These are phyloP conservation scores for Spisula subtruncata DNA, from an alignment of 2,888 invertebrate species.

Conservation along the genomic window DNA sequence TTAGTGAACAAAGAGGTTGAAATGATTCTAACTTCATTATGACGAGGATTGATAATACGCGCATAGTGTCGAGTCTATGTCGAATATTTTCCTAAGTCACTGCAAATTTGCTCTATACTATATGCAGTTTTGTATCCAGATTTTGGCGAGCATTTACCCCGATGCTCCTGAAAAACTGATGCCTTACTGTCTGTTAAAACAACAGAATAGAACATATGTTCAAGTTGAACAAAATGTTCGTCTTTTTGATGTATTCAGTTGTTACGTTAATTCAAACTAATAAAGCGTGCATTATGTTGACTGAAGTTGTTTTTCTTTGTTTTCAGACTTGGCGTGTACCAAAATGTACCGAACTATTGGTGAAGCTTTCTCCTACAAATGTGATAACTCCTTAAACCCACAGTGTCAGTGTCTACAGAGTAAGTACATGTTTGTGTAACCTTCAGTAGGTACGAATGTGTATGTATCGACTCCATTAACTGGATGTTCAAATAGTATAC, in stretches of 20 bases:
- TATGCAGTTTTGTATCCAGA: background rate
- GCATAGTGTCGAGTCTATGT: too few species aligned
- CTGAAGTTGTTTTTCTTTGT: background rate
- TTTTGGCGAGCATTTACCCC: background rate
- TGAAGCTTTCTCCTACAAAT: background rate
- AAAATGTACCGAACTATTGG: conserved; percentile 33
- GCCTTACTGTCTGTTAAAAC: background rate
- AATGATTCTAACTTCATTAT: too few species aligned
- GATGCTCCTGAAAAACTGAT: background rate
- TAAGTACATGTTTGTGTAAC: background rate
- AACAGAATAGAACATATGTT: too few species aligned
- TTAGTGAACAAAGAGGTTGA: background rate
- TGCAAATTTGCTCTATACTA: too few species aligned
- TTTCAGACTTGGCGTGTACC: conserved; percentile 27
- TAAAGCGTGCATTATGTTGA: background rate
- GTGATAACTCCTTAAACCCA: background rate
- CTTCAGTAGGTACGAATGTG: too few species aligned
- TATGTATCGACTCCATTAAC: background rate
- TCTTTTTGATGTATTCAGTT: background rate
- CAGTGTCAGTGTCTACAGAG: conserved; percentile 35
- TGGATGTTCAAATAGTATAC: too few species aligned
- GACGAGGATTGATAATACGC: too few species aligned
- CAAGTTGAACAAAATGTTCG: too few species aligned
- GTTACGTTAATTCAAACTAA: background rate
- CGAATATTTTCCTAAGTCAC: too few species aligned